phyloP scores from a whole-genome alignment of 2,113 vertebrate genomes.

The Sprattus sprattus region DNA sequence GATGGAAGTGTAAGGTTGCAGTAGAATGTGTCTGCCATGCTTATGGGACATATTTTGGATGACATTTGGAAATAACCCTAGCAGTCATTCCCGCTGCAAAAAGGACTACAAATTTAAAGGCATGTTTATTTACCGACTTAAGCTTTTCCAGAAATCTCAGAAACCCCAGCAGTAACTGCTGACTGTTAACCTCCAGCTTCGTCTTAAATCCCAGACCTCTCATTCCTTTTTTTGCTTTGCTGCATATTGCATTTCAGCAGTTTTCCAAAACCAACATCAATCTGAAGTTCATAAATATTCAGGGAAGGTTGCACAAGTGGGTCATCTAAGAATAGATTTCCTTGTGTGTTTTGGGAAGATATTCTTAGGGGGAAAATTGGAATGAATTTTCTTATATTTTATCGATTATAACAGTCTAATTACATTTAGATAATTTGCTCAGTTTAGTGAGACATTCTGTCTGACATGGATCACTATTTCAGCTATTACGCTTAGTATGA shows the following conservation, averaged over 20 bases:
- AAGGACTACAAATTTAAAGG: background rate
- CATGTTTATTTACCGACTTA: background rate
- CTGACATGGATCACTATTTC: background rate
- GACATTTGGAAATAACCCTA: background rate
- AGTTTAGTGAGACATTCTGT: background rate
- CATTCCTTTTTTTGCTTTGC: background rate
- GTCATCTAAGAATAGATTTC: background rate
- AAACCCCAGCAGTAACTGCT: background rate
- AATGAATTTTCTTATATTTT: background rate
- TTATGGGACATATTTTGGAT: background rate
- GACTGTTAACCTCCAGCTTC: background rate
- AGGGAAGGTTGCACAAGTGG: constrained; percentile 1
- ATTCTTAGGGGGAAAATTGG: background rate
- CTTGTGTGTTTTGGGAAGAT: background rate
- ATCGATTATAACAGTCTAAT: background rate
- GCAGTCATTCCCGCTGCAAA: background rate
- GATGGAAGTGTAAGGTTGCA: background rate
- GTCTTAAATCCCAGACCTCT: background rate
- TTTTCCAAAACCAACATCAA: constrained; percentile 10
- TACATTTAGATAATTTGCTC: background rate
- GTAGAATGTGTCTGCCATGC: background rate
- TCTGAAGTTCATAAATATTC: constrained; percentile 2
- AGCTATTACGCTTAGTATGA: background rate
- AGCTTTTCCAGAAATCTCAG: constrained; percentile 1
- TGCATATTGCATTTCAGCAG: constrained; percentile 2